Evolutionary conservation across 2,113 vertebrate species (phyloP).

Genomic region (Apeltes quadracus): DNA sequence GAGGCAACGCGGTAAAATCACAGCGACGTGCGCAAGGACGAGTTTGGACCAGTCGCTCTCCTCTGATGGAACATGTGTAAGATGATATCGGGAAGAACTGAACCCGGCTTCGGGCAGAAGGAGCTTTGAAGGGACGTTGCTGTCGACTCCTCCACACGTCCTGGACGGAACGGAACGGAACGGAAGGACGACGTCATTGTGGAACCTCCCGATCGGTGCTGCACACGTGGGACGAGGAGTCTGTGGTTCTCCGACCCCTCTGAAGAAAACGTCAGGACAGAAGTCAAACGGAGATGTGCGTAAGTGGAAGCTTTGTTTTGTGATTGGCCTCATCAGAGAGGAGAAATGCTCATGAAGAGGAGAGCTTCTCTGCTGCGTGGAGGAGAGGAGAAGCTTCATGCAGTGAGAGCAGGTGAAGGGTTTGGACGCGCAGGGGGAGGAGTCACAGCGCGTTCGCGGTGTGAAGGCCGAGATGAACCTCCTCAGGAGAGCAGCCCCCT

Average conservation of each 20-base stretch:
- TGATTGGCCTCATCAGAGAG: background rate
- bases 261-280: too few relatives aligned
- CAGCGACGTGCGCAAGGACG: background rate
- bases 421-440: background rate
- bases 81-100: background rate
- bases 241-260: background rate
- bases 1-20: background rate
- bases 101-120: background rate
- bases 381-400: background rate
- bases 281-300: background rate
- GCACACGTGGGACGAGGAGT: background rate
- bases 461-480: accelerated
- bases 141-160: background rate
- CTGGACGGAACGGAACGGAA: background rate
- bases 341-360: background rate
- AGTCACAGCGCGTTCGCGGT: background rate
- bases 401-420: background rate
- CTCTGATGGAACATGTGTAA: background rate
- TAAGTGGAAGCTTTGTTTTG: background rate
- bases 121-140: too few relatives aligned
- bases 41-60: background rate
- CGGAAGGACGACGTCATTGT: background rate
- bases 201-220: background rate
- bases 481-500: too few relatives aligned
- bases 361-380: background rate